Percentiles rank a stretch among this genome's conserved stretches.
Conservation (phyloP, 2,113 vertebrate species). For the Emydocephalus ijimae region DNA sequence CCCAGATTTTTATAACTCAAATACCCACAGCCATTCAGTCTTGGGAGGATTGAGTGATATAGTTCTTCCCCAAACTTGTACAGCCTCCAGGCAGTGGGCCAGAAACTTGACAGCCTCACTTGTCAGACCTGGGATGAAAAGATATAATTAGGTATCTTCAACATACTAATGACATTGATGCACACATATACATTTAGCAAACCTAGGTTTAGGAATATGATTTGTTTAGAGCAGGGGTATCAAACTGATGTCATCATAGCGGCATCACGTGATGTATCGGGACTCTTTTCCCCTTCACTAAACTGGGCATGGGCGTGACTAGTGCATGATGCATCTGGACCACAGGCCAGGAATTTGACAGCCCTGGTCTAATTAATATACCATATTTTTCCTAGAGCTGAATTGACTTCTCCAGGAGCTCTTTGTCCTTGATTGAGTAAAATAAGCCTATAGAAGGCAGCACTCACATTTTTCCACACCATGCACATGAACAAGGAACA, state of each 20-base stretch:
- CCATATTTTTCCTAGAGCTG: background rate
- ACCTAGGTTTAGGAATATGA: background rate
- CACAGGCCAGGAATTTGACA: too few species aligned
- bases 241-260: too few species aligned
- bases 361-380: too few species aligned
- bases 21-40: background rate
- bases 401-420: background rate
- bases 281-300: too few species aligned
- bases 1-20: background rate
- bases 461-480: background rate
- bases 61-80: background rate
- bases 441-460: too few species aligned
- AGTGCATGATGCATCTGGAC: too few species aligned
- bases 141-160: too few species aligned
- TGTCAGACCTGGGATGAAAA: too few species aligned
- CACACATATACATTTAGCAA: background rate
- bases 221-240: background rate
- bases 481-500: background rate
- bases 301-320: too few species aligned
- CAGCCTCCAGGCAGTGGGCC: background rate
- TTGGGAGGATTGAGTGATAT: background rate
- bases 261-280: too few species aligned
- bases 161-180: too few species aligned
- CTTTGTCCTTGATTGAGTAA: background rate
- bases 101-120: too few species aligned